Conservation (phyloP, 2,888 invertebrate species). For the Xylophagus ater region DNA sequence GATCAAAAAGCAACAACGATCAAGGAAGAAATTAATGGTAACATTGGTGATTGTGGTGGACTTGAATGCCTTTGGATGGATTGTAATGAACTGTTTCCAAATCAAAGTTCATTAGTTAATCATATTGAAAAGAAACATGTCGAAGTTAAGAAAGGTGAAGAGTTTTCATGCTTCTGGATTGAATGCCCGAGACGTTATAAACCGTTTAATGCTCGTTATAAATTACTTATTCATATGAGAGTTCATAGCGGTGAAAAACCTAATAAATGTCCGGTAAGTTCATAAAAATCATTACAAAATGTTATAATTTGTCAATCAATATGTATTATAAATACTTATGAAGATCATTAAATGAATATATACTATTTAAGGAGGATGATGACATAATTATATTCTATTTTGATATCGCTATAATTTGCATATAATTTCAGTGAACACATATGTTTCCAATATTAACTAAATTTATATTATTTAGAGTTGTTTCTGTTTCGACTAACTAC, state of each 20-base stretch:
- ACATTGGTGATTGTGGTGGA: conserved; percentile 1
- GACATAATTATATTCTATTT: no score
- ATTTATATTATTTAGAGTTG: no score
- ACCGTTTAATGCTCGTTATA: conserved; percentile 96
- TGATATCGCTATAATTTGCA: neutral
- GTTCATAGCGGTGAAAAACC: conserved; percentile 98
- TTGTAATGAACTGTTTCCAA: conserved; percentile 68
- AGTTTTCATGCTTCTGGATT: conserved; percentile 88
- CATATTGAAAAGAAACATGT: conserved; percentile 83
- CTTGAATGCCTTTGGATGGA: conserved; percentile 70
- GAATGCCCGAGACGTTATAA: conserved; percentile 81
- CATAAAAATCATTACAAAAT: no score
- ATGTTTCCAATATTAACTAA: no score
- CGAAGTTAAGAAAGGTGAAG: conserved; percentile 72
- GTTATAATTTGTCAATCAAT: no score
- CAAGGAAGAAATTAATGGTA: conserved; percentile 2
- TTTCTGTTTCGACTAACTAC: no score
- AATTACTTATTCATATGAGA: conserved; percentile 91
- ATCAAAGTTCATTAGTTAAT: conserved; percentile 66
- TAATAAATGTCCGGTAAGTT: conserved; percentile 90
- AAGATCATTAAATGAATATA: no score
- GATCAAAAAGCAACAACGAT: neutral
- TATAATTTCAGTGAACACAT: no score
- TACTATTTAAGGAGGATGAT: no score
- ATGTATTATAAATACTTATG: no score